phyloP scores from a whole-genome alignment of 2,113 vertebrate genomes.

The Elephas maximus region DNA sequence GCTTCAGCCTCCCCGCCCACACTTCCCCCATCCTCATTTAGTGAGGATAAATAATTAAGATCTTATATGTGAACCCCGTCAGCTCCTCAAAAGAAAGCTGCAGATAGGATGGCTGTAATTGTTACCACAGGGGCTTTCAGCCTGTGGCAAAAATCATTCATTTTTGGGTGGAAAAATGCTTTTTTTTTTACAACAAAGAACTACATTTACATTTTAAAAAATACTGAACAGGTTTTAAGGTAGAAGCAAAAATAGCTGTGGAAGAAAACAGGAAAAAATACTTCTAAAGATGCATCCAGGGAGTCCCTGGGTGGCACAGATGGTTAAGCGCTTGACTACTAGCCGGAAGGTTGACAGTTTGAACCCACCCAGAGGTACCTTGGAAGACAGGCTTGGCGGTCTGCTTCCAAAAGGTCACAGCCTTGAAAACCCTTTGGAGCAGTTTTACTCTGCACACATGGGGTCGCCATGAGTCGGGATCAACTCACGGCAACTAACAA shows the following conservation, averaged over 20 bases:
- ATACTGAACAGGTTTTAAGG: background rate
- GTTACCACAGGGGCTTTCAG: constrained; percentile 5
- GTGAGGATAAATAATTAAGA: constrained; percentile 72
- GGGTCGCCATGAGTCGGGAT: no score
- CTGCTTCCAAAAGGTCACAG: background rate
- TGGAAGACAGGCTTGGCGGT: background rate
- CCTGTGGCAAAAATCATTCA: constrained; percentile 68
- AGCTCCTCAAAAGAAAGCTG: constrained; percentile 34
- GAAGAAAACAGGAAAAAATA: background rate
- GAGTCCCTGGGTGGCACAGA: background rate
- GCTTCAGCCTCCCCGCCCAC: background rate
- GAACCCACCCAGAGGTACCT: background rate
- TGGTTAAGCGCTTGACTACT: background rate
- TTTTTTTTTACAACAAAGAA: constrained; percentile 17
- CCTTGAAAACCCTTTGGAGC: background rate
- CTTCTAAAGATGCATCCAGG: background rate
- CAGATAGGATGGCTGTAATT: background rate
- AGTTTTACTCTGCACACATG: background rate
- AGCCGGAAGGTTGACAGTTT: background rate
- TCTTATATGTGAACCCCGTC: constrained; percentile 1
- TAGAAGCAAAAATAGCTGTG: background rate
- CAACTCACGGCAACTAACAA: background rate
- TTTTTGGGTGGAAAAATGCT: background rate
- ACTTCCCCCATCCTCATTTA: constrained; percentile 28
- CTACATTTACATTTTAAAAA: background rate